A percentile compares a stretch with the other conserved stretches of the same genome.
These are phyloP conservation scores for Calonectris borealis DNA, from an alignment of 2,113 vertebrate species.

Conservation along the genomic window DNA sequence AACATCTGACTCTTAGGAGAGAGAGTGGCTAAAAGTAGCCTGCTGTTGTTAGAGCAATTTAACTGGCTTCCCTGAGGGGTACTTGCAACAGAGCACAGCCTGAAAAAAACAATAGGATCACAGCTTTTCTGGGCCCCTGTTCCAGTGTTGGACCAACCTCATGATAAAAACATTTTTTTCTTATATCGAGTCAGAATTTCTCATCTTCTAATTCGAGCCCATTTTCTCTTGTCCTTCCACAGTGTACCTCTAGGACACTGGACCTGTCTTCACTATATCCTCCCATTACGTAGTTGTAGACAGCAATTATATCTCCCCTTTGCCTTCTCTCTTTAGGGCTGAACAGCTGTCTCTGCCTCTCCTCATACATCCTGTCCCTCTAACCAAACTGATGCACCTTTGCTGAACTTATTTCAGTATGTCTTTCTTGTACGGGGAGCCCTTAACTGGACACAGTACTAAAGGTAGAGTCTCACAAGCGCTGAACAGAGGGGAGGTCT, in stretches of 20 bases:
- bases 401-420: not conserved
- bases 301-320: not conserved
- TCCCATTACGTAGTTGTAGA: not conserved
- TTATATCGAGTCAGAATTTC: not conserved
- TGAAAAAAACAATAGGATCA: not conserved
- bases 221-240: not conserved
- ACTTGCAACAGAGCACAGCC: not conserved
- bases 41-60: not conserved
- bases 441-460: not conserved
- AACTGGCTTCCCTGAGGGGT: not conserved
- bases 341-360: not conserved
- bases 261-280: not conserved
- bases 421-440: not conserved
- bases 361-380: not conserved
- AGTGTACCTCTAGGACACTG: not conserved
- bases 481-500: not conserved
- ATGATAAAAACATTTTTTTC: not conserved
- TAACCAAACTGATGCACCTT: not conserved
- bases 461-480: not conserved
- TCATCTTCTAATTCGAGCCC: not conserved
- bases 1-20: not conserved
- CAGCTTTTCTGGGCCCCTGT: not conserved
- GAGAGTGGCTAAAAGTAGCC: not conserved
- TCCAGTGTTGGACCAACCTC: not conserved
- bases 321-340: not conserved